Conservation (phyloP, 23 tunicate species). For the Trididemnum nubilum region DNA sequence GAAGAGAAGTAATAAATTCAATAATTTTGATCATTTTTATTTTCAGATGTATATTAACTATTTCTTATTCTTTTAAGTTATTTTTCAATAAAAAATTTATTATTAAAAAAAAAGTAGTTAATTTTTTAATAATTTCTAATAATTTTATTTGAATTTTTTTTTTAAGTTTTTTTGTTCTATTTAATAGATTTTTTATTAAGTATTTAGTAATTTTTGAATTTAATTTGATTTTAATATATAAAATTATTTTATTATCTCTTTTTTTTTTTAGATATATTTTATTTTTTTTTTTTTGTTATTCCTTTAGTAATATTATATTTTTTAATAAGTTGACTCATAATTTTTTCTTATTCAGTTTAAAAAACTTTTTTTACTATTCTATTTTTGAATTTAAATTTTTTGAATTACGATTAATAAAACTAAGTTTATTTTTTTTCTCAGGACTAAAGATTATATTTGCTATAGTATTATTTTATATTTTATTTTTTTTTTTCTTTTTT, state of each 20-base stretch:
- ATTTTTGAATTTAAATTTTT: neutral
- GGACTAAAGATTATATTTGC: no score
- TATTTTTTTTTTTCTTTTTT: neutral
- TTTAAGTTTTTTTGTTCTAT: neutral
- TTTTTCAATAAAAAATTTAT: neutral
- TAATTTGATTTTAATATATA: neutral
- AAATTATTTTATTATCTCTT: neutral
- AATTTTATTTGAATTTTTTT: neutral
- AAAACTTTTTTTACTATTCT: neutral
- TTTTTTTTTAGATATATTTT: neutral
- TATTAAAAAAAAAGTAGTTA: neutral
- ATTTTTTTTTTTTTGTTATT: neutral
- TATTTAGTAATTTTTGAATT: neutral
- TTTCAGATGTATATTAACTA: neutral
- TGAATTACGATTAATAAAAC: neutral
- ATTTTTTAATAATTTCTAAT: neutral
- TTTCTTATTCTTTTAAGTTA: neutral
- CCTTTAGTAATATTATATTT: neutral
- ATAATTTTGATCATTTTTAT: slow-evolving; percentile 5
- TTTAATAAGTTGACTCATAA: neutral
- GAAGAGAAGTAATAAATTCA: neutral
- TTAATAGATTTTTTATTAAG: neutral
- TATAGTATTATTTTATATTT: neutral
- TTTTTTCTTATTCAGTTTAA: neutral
- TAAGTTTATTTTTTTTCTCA: neutral